phyloP scores from a whole-genome alignment of 2,113 vertebrate species.

The Erinaceus europaeus region DNA sequence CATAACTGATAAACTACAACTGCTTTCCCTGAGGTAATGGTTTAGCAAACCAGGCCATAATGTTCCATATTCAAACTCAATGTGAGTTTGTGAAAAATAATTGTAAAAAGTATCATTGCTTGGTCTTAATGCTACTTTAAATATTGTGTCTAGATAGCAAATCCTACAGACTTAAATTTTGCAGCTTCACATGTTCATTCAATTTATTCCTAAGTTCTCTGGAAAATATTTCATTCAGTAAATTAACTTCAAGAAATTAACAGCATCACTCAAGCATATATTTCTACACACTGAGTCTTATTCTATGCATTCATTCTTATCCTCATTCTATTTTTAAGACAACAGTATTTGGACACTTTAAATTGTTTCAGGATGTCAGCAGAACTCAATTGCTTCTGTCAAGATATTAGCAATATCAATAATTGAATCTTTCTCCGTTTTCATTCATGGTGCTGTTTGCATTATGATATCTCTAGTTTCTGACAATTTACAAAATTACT shows the following conservation, averaged over 20 bases:
- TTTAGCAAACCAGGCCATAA: background rate
- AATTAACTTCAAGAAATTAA: background rate
- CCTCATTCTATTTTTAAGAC: slow-evolving; percentile 46
- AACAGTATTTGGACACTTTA: slow-evolving; percentile 58
- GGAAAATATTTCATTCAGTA: background rate
- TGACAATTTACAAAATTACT: background rate
- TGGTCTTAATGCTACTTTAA: slow-evolving; percentile 7
- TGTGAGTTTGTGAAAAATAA: background rate
- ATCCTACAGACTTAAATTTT: background rate
- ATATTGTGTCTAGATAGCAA: slow-evolving; percentile 5
- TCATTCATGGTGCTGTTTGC: background rate
- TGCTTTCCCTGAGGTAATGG: background rate
- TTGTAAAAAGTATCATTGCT: background rate
- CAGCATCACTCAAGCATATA: background rate
- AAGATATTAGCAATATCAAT: slow-evolving; percentile 65
- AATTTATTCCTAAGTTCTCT: slow-evolving; percentile 7
- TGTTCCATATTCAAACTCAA: background rate
- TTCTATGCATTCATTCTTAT: slow-evolving; percentile 39
- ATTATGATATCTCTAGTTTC: slow-evolving; percentile 40
- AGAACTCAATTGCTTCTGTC: slow-evolving; percentile 63
- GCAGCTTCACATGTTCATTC: background rate
- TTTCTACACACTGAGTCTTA: background rate
- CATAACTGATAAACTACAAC: background rate
- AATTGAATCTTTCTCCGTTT: slow-evolving; percentile 62
- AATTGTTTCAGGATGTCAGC: slow-evolving; percentile 64